Base-by-base conservation (phyloP, 2,113 vertebrate species). In the human (Homo sapiens) region DNA sequence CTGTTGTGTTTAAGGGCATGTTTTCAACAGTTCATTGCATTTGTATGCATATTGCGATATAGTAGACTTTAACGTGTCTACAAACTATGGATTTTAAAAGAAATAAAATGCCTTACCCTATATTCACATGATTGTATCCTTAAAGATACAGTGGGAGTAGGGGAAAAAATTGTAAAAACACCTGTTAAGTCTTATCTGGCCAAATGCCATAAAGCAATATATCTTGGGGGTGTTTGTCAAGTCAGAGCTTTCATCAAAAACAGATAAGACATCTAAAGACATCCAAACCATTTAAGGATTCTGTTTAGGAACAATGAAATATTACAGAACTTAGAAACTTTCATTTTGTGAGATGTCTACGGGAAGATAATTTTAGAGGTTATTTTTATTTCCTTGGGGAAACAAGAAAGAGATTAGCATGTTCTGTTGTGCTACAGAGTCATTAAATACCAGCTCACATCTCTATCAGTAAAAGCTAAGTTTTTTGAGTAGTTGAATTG, bases 341-440 rank as follows among this genome's bases (percentile, higher is more conserved):
- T 55, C 16, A n/a, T 94, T 89, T 93, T 92, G 68, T 92, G 86
- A 84, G 79, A 68, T 89, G 59, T 38, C 68, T 72, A 8, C 59
- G 59, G 35, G 81, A 85, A 94, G 85, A 72, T 95, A 81, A 59
- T 84, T 89, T 78, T 72, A 64, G 83, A 96, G 43, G 30, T 89
- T 86, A 40, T 89, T 89, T 94, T 93, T 85, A 73, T 90, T 91
- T 86, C 90, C 90, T 72, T 82, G 32, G 91, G 92, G 87, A 87
- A 83, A 94, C 4, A 97, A 82, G 81, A 96, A 73, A 50, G 48
- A 64, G 30, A 68, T 94, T 9, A n/a, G 59, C 86, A 76, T n/a
- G 40, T n/a, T 96, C 73, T 43, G 0, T 79, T 48, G 27, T 68
- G 55, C 59, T 84, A 1, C 3, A 3, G 45, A 50, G 32, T 96